Evolutionary conservation across 2,797 vertebrate species (phyloP), one percentile per base, ranked within the genome.

Genomic region (Diplodus sargus): DNA sequence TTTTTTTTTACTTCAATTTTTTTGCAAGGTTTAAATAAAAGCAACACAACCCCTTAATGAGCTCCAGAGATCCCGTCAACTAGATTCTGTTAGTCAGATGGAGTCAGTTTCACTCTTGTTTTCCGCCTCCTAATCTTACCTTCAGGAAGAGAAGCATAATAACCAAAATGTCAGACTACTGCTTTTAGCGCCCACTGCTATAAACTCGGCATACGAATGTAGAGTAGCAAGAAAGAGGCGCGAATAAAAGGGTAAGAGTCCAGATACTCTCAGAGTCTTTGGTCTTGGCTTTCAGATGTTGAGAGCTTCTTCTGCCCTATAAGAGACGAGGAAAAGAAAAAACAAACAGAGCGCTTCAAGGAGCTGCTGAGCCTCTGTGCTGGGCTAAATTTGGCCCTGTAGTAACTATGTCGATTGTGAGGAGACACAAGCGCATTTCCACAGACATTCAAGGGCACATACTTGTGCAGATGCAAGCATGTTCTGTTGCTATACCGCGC

Each of bases 391-490:
- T 82, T 93, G 88, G 86, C 85, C 79, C 56, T 86, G 78, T 90
- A 83, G 89, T 93, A 90, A 92, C 89, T 85, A 85, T 91, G 88
- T 90, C 70, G 85, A 93, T 92, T 89, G 85, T 79, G 64, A 88
- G 77, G 81, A 89, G 85, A 84, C 84, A 88, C 87, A 85, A 86
- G 84, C 81, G 85, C 76, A 70, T 88, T 61, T 89, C 84, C 82
- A 76, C 81, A 88, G 83, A 79, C 87, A 78, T 85, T 81, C 75
- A 89, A 85, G 79, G 82, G 83, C 76, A 84, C 66, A 85, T 83
- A 61, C 78, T 82, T 22, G 17, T 65, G 45, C 75, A 78, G 82
- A 88, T 78, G 75, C 85, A 85, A 77, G 78, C 59, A 22, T 64
- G 59, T 61, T 70, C 65, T 79, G 65, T 77, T 17, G 69, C 71